A percentile compares a stretch with the other conserved stretches of the same genome.
phyloP scores from a whole-genome alignment of 1,140 invertebrate species.

The Cherax quadricarinatus region DNA sequence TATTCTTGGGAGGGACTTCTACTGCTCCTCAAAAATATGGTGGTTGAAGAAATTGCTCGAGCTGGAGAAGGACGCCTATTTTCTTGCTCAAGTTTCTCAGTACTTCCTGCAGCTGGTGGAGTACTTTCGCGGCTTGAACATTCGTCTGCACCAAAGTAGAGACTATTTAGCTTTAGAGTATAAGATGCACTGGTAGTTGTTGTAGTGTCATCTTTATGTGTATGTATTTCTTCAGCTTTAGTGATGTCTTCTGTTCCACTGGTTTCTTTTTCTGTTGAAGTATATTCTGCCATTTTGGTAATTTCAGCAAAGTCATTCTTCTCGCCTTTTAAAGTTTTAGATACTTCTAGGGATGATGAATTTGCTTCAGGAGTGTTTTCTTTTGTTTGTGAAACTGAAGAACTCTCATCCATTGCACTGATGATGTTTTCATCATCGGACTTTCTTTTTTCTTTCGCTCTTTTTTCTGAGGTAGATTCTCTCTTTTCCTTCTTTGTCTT shows the following conservation, averaged over 20 bases:
- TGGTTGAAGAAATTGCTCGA: conserved; percentile 47
- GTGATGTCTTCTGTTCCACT: background rate
- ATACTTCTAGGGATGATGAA: conserved; percentile 10
- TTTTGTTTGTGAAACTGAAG: background rate
- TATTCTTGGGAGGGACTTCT: conserved; percentile 54
- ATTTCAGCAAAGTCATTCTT: background rate
- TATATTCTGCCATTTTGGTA: conserved; percentile 10
- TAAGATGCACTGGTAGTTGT: conserved; percentile 40
- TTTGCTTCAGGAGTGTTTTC: conserved; percentile 5
- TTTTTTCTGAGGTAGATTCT: background rate
- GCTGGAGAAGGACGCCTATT: conserved; percentile 15
- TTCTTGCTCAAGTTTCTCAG: conserved; percentile 30
- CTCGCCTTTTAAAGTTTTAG: background rate
- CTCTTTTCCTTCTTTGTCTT: conserved; percentile 43
- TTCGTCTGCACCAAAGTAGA: conserved; percentile 21
- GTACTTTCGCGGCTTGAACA: conserved; percentile 44
- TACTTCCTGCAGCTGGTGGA: conserved; percentile 15
- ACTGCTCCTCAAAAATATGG: conserved; percentile 47
- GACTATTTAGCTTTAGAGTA: conserved; percentile 29
- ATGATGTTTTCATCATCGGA: background rate
- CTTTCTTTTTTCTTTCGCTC: background rate
- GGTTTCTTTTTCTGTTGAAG: background rate
- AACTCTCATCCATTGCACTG: background rate
- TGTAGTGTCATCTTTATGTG: background rate
- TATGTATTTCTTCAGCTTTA: background rate